Base-by-base conservation (phyloP, 2,888 invertebrate species). In the Tillus elongatus region DNA sequence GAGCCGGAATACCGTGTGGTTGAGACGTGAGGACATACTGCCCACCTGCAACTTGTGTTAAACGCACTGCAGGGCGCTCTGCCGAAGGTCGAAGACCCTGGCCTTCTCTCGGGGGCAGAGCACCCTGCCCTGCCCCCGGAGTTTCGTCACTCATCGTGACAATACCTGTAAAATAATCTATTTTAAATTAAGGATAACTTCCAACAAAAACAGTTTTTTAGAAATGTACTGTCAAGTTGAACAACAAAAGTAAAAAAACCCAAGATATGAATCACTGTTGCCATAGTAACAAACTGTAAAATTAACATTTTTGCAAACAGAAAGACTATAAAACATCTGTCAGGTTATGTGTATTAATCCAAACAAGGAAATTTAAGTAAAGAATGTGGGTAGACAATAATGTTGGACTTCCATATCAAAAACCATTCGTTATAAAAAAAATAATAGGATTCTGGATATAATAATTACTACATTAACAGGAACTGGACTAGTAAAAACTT, bases 101-200 rank as follows among this genome's bases (percentile, higher is more conserved):
- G 48, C 58, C 61, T 53, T 64, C 65, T 54, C 61, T 55, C 56
- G 63, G 63, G 60, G 64, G 63, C 64, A 63, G 63, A 61, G 63
- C 64, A 57, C 61, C 60, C 54, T 64, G 65, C 61, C 60, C 63
- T 58, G 58, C 64, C 66, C 66, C 66, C 63, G 63, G 61, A 55
- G 61, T 63, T 57, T 66, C 64, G 57, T 66, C 65, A 60, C 65
- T 66, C 67, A 67, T 67, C 57, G 57, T 29, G 4, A n/a, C 11
- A 29, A 11, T 6, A 6, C 30, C 30, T 9, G 24, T n/a, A 19
- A 19, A 19, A 19, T n/a, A 19, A 19, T 19, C 30, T 29, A 11
- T 10, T 29, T 29, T 10, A 11, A 10, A 11, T 40, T 28, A 40
- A 39, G n/a, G n/a, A n/a, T n/a, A n/a, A n/a, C n/a, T n/a, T n/a